A percentile compares a stretch with the other conserved stretches of the same genome.
Conservation (phyloP, 2,113 vertebrate species). For the Plectropomus leopardus region DNA sequence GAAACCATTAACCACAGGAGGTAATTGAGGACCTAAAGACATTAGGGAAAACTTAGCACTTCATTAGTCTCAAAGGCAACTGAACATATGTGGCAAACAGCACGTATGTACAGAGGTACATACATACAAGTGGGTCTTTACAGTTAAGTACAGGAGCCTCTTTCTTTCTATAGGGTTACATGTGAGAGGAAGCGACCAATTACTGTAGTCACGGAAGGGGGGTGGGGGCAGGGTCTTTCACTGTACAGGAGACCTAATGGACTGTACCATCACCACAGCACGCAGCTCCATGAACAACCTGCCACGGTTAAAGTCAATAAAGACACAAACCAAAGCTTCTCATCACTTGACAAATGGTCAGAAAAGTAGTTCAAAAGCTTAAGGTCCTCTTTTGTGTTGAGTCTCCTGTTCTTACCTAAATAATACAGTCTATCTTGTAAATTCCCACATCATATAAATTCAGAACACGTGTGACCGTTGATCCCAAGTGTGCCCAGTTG, state of each 20-base stretch:
- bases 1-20: constrained; percentile 57
- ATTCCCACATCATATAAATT: constrained; percentile 26
- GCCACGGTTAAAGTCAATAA: constrained; percentile 56
- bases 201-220: constrained; percentile 63
- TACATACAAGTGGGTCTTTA: constrained; percentile 62
- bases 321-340: constrained; percentile 26
- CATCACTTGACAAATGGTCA: not conserved
- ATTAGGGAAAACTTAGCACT: constrained; percentile 60
- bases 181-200: constrained; percentile 79
- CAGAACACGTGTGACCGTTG: constrained; percentile 23
- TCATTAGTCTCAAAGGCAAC: constrained; percentile 66
- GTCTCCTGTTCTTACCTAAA: constrained; percentile 5
- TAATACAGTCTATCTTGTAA: not conserved
- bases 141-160: constrained; percentile 64
- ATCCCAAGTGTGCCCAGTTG: not conserved
- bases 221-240: constrained; percentile 35
- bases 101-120: constrained; percentile 35
- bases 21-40: constrained; percentile 51
- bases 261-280: constrained; percentile 63
- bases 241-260: constrained; percentile 66
- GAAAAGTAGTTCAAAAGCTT: not conserved
- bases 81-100: constrained; percentile 51
- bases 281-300: constrained; percentile 57
- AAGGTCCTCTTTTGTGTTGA: not conserved
- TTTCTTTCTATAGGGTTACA: constrained; percentile 74